phyloP scores from a whole-genome alignment of 2,113 vertebrate genomes.

The Eupsittula cactorum region DNA sequence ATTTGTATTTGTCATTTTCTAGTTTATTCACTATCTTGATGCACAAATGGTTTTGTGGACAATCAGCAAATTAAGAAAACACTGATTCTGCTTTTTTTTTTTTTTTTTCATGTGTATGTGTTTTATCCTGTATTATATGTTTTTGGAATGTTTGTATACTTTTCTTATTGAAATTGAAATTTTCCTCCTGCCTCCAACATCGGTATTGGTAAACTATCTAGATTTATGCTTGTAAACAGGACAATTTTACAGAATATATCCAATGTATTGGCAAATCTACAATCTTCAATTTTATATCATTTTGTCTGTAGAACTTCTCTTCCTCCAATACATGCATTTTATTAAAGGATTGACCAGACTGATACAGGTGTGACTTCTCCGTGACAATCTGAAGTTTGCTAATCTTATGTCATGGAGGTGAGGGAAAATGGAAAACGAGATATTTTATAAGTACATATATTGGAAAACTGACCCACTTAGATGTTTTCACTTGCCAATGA shows the following conservation, averaged over 20 bases:
- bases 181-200: background rate
- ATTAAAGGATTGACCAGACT: background rate
- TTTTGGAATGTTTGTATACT: background rate
- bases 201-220: background rate
- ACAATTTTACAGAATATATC: background rate
- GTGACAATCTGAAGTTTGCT: background rate
- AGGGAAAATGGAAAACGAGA: background rate
- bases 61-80: background rate
- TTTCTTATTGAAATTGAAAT: background rate
- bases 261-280: background rate
- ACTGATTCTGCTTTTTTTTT: background rate
- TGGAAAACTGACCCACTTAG: background rate
- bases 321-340: background rate
- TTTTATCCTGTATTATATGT: background rate
- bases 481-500: background rate
- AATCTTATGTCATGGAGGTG: background rate
- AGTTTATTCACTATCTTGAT: background rate
- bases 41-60: background rate
- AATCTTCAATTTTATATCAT: background rate
- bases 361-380: background rate
- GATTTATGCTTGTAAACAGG: background rate
- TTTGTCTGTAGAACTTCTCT: background rate
- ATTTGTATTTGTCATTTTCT: background rate
- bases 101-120: background rate
- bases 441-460: background rate